A percentile compares a stretch with the other conserved stretches of the same genome.
Evolutionary conservation across 2,888 invertebrate genomes (phyloP).

Genomic region (Drosophila kokeensis): DNA sequence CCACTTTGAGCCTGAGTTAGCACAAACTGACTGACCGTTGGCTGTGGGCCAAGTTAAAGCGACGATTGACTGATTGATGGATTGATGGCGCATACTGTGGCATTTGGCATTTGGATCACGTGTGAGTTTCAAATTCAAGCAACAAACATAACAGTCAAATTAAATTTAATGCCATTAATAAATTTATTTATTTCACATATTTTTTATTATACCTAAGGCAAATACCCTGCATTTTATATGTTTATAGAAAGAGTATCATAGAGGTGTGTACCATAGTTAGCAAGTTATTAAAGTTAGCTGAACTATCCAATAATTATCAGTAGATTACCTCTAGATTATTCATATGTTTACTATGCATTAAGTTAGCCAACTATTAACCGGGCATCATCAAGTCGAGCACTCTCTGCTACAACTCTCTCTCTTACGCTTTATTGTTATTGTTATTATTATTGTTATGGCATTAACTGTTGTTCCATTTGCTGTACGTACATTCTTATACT

Average conservation of each 20-base stretch:
- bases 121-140: conserved; percentile 55
- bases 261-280: neutral
- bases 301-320: too few relatives aligned
- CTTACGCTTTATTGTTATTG: conserved; percentile 4
- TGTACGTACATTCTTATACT: conserved; percentile 2
- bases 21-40: neutral
- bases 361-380: neutral
- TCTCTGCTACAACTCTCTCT: neutral
- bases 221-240: conserved; percentile 21
- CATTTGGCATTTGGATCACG: conserved; percentile 68
- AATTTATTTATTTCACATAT: conserved; percentile 52
- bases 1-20: conserved; percentile 47
- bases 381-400: conserved; percentile 3
- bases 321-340: neutral
- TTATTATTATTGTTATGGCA: conserved; percentile 5
- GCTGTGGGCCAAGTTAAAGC: conserved; percentile 5
- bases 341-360: neutral
- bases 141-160: conserved; percentile 77
- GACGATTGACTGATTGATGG: conserved; percentile 9
- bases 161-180: conserved; percentile 73
- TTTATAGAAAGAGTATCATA: neutral
- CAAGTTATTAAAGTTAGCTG: neutral
- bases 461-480: conserved; percentile 10
- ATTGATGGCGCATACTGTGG: conserved; percentile 21
- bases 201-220: neutral